These are phyloP conservation scores for Callitettix versicolor DNA, from an alignment of 1,140 invertebrate species.

Conservation along the genomic window DNA sequence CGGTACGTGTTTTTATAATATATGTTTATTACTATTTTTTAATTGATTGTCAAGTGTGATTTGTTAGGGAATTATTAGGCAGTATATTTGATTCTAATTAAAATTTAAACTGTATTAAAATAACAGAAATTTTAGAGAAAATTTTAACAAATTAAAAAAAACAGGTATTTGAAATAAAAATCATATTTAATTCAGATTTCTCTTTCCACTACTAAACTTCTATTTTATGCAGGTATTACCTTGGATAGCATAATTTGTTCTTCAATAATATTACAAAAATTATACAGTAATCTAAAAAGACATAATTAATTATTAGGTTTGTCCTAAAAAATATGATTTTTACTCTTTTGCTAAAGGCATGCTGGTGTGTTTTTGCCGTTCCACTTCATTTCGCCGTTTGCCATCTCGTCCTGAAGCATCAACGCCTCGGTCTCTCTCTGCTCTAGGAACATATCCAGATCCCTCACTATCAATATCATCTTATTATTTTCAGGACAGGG, in stretches of 20 bases:
- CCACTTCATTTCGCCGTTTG: slow-evolving; percentile 57
- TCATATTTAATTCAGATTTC: too few relatives aligned
- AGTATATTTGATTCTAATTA: too few relatives aligned
- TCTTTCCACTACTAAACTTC: too few relatives aligned
- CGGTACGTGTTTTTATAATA: slow-evolving; percentile 40
- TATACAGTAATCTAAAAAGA: too few relatives aligned
- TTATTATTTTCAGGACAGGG: slow-evolving; percentile 72
- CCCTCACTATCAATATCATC: slow-evolving; percentile 47
- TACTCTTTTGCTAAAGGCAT: slow-evolving; percentile 37
- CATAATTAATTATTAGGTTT: too few relatives aligned
- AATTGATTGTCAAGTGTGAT: background rate
- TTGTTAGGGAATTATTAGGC: background rate
- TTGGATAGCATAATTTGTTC: too few relatives aligned
- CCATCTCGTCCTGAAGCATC: slow-evolving; percentile 51
- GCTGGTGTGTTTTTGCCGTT: slow-evolving; percentile 75
- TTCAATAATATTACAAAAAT: too few relatives aligned
- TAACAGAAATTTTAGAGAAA: too few relatives aligned
- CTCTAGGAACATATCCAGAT: slow-evolving; percentile 40
- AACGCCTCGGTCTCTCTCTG: slow-evolving; percentile 69
- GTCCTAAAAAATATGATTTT: background rate
- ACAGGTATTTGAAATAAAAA: too few relatives aligned
- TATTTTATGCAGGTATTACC: too few relatives aligned
- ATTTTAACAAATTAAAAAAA: too few relatives aligned
- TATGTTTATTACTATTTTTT: background rate
- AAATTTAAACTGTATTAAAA: too few relatives aligned